Base-by-base conservation (phyloP, 2,797 vertebrate species). In the Paguma larvata region DNA sequence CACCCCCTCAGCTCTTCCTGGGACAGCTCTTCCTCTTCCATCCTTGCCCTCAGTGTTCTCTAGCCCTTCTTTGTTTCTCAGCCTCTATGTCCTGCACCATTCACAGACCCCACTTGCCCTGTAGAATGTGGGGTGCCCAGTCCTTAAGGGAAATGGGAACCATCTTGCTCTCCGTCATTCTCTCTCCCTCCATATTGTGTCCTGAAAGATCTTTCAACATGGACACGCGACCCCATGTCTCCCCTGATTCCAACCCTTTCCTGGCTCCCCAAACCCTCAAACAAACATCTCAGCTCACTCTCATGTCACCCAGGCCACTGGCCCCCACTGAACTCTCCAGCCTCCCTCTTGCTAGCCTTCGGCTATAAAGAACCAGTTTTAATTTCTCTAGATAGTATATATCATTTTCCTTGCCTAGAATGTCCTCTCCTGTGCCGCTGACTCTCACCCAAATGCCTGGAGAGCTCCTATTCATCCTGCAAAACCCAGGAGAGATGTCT, bases 391-490 rank as follows among this genome's bases (percentile, higher is more conserved):
- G 46, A 51, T 8, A 32, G 11, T 68, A 53, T 27, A 32, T n/a
- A n/a, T 4, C 72, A 34, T 67, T 95, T 84, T 18, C 27, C 72
- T 77, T 53, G 41, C 10, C 59, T 30, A 1, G 10, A 44, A 30
- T 84, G 15, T 21, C 44, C 16, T 95, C 38, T 93, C 30, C 27
- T 1, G 4, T 75, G 12, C 23, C 11, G 16, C 46, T 56, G 83
- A 34, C 19, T 46, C 14, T 62, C 59, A 83, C 8, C 62, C 27
- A n/a, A 67, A 41, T 67, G 48, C 44, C 44, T 44, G 10, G 27
- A 89, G 48, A 92, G 85, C 67, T 94, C 46, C 63, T 92, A n/a
- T 68, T 83, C 32, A 38, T 91, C 67, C 90, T 91, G 14, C 48
- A 96, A 96, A 96, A 63, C 38, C 75, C 77, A 51, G 14, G 16